Conservation (phyloP, 2,113 vertebrate species). For the Noturus placidus region DNA sequence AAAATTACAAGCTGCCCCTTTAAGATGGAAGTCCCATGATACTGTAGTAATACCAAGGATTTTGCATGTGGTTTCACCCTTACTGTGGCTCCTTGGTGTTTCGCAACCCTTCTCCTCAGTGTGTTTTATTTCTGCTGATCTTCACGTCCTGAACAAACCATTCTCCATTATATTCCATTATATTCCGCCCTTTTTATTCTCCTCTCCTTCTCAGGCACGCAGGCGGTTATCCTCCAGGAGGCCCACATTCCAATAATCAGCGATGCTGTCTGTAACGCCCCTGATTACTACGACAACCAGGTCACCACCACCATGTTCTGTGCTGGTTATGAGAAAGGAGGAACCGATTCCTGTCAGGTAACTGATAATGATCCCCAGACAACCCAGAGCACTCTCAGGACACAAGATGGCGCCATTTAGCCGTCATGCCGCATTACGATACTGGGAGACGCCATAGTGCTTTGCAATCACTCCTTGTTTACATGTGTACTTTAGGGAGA, state of each 20-base stretch:
- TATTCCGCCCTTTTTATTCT: not conserved
- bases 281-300: constrained; percentile 87
- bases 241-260: constrained; percentile 85
- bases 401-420: constrained; percentile 39
- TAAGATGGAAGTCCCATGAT: not conserved
- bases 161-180: not conserved
- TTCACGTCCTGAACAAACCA: not conserved
- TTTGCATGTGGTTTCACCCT: not conserved
- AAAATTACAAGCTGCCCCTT: not conserved
- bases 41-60: not conserved
- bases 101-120: not conserved
- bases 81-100: not conserved
- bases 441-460: not conserved
- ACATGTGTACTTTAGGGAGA: constrained; percentile 74
- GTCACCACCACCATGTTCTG: constrained; percentile 92
- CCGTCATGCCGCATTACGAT: not conserved
- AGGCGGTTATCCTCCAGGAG: constrained; percentile 83
- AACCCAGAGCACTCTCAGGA: not conserved
- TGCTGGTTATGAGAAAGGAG: constrained; percentile 84
- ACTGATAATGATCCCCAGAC: not conserved
- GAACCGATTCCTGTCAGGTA: constrained; percentile 88
- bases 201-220: constrained; percentile 68
- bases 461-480: not conserved
- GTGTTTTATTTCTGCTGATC: not conserved
- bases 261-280: constrained; percentile 78